Conservation (phyloP, 2,888 invertebrate genomes). For the Tribolium freemani region DNA sequence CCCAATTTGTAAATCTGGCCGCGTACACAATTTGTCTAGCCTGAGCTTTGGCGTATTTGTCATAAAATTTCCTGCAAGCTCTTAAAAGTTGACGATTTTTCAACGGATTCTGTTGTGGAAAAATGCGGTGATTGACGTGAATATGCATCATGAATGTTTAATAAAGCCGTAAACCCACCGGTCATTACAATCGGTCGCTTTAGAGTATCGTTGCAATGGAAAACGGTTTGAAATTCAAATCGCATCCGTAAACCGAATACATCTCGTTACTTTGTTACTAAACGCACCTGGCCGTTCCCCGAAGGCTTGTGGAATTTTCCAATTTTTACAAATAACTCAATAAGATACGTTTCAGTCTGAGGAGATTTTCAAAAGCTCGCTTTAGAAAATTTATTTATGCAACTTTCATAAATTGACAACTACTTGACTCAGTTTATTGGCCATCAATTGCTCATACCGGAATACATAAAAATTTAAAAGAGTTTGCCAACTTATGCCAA, state of each 20-base stretch:
- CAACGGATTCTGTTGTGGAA: not conserved
- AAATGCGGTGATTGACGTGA: slow-evolving; percentile 20
- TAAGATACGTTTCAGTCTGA: slow-evolving; percentile 8
- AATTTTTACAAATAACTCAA: slow-evolving; percentile 30
- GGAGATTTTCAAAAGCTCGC: not conserved
- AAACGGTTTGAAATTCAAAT: slow-evolving; percentile 32
- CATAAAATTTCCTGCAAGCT: slow-evolving; percentile 1
- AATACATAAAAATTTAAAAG: not conserved
- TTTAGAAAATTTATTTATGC: not conserved
- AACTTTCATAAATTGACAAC: not conserved
- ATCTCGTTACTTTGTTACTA: slow-evolving; percentile 34
- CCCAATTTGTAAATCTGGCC: slow-evolving; percentile 14
- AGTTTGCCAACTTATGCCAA: not conserved
- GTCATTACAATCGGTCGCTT: slow-evolving; percentile 30
- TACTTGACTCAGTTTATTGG: not conserved
- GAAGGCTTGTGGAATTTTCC: slow-evolving; percentile 12
- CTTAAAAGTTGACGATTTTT: slow-evolving; percentile 12
- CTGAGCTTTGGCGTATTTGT: slow-evolving; percentile 7
- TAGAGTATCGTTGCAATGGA: slow-evolving; percentile 17
- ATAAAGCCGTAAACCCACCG: slow-evolving; percentile 24
- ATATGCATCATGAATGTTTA: slow-evolving; percentile 28
- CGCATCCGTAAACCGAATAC: slow-evolving; percentile 32
- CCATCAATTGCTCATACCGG: not conserved
- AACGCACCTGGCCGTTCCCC: slow-evolving; percentile 33
- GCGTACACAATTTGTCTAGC: slow-evolving; percentile 23